phyloP scores from a whole-genome alignment of 2,797 vertebrate species.

The Psittacula echo region DNA sequence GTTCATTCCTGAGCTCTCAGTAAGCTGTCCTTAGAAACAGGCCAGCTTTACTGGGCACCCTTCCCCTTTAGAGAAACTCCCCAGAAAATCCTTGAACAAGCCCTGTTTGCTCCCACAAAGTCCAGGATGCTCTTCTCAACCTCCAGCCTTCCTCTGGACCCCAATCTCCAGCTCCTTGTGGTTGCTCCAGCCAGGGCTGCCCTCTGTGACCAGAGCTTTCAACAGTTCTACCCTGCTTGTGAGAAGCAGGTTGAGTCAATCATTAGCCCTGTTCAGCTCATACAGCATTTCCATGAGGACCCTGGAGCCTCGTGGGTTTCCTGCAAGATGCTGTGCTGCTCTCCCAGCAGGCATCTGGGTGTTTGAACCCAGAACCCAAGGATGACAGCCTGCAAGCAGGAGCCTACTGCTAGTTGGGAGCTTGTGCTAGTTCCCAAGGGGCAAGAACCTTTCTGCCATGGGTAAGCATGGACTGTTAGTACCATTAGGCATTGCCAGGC shows the following conservation, averaged over 20 bases:
- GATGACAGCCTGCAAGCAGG: neutral
- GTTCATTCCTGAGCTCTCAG: neutral
- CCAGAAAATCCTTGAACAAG: neutral
- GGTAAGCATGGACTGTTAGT: neutral
- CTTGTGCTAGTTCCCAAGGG: neutral
- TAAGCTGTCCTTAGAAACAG: neutral
- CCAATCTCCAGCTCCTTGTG: neutral
- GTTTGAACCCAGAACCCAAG: accelerated
- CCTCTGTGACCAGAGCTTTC: neutral
- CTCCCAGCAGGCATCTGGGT: neutral
- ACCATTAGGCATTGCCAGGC: neutral
- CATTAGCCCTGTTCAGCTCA: neutral
- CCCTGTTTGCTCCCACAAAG: neutral
- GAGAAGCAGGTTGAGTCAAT: neutral
- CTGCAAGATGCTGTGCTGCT: neutral
- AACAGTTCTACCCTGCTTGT: neutral
- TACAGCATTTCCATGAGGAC: neutral
- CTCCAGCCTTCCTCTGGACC: neutral
- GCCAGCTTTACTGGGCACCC: neutral
- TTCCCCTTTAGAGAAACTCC: neutral
- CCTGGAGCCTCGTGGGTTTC: neutral
- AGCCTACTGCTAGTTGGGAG: neutral
- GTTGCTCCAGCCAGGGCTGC: neutral
- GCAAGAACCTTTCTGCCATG: accelerated
- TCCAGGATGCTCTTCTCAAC: neutral